These are phyloP conservation scores for Drosophila eohydei DNA, from an alignment of 2,888 invertebrate species.

Conservation along the genomic window DNA sequence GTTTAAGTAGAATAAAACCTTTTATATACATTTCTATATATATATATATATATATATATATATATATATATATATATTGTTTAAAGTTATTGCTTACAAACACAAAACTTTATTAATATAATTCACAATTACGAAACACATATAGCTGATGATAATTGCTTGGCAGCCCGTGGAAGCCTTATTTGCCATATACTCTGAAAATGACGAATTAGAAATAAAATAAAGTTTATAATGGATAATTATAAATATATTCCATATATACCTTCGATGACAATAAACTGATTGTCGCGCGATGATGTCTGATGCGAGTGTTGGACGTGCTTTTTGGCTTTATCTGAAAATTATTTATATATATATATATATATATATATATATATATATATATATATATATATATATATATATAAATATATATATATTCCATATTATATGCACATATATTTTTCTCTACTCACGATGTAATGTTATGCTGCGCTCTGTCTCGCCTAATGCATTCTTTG, in stretches of 20 bases:
- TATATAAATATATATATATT: background rate
- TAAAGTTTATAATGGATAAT: background rate
- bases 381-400: background rate
- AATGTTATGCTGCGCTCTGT: slow-evolving; percentile 81
- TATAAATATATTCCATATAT: background rate
- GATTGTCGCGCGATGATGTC: slow-evolving; percentile 77
- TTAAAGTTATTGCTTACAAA: slow-evolving; percentile 47
- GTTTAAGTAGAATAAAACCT: background rate
- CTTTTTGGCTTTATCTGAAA: slow-evolving; percentile 82
- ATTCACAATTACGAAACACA: slow-evolving; percentile 39
- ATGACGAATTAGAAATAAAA: background rate
- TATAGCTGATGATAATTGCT: slow-evolving; percentile 22
- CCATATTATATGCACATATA: background rate
- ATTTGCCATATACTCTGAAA: slow-evolving; percentile 69
- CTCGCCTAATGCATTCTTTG: slow-evolving; percentile 92
- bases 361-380: background rate
- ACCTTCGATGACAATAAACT: slow-evolving; percentile 83
- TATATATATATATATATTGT: background rate
- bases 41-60: background rate
- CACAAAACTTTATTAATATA: slow-evolving; percentile 57
- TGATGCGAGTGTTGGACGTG: slow-evolving; percentile 79
- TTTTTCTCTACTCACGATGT: slow-evolving; percentile 70
- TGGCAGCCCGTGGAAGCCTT: slow-evolving; percentile 20
- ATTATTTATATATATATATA: background rate
- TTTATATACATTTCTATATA: background rate